These are phyloP conservation scores for Amiota minor DNA, from an alignment of 2,888 invertebrate species.

Conservation along the genomic window DNA sequence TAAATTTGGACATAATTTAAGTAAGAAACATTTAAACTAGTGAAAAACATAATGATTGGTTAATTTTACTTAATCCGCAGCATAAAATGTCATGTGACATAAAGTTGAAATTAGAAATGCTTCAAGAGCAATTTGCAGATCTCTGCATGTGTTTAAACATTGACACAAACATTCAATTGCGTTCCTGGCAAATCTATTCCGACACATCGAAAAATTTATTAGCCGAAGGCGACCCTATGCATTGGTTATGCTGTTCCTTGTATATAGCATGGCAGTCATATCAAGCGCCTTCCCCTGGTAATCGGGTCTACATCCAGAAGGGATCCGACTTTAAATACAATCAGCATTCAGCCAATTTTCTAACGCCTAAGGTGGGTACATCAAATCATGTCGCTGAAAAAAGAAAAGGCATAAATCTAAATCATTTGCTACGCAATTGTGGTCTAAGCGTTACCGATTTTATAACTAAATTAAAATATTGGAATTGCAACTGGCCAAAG, in stretches of 20 bases:
- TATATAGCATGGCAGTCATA: not conserved
- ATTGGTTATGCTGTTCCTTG: conserved; percentile 10
- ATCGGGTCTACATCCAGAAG: no score
- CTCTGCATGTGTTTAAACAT: not conserved
- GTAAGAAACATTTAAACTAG: no score
- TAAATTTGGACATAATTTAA: no score
- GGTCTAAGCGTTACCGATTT: conserved; percentile 47
- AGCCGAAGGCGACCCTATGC: not conserved
- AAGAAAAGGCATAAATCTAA: conserved; percentile 42
- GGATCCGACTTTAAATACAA: no score
- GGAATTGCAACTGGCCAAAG: conserved; percentile 49
- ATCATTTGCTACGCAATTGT: conserved; percentile 47
- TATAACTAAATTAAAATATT: conserved; percentile 47
- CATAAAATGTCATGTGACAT: no score
- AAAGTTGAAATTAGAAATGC: no score
- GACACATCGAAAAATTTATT: not conserved
- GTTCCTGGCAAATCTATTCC: not conserved
- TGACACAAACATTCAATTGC: not conserved
- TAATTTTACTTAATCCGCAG: no score
- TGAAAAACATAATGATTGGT: no score
- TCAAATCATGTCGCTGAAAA: not conserved
- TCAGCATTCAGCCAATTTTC: no score
- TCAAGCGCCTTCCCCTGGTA: not conserved
- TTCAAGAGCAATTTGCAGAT: not conserved
- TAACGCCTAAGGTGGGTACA: not conserved